Evolutionary conservation across 1,140 invertebrate species (phyloP).

Genomic region (Drosophila pachea): DNA sequence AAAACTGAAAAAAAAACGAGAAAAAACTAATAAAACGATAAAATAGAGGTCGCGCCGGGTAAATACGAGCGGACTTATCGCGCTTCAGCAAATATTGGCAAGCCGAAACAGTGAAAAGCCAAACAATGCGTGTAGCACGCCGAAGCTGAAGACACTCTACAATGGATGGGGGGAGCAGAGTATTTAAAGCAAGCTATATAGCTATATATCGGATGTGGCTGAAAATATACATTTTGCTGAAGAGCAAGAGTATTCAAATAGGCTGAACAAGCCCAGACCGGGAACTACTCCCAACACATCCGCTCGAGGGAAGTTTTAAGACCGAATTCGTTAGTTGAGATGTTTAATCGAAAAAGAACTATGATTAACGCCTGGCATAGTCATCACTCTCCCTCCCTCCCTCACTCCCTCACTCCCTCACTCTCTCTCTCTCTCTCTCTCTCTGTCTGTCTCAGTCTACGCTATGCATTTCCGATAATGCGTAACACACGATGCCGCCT

Average conservation of each 20-base stretch:
- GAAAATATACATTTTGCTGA: too few species aligned
- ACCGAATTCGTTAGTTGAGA: too few species aligned
- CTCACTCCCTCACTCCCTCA: too few species aligned
- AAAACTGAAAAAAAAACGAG: slow-evolving; percentile 15
- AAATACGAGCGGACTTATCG: slow-evolving; percentile 27
- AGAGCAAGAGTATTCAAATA: too few species aligned
- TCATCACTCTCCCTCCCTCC: not conserved
- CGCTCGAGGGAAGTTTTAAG: too few species aligned
- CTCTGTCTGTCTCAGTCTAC: not conserved
- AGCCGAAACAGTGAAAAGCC: slow-evolving; percentile 10
- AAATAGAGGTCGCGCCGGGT: slow-evolving; percentile 35
- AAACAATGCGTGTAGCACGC: too few species aligned
- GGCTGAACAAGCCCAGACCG: too few species aligned
- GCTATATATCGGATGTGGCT: not conserved
- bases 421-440: too few species aligned
- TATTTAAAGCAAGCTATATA: not conserved
- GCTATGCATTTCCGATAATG: not conserved
- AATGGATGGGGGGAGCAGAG: not conserved
- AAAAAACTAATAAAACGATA: slow-evolving; percentile 35
- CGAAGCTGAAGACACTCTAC: slow-evolving; percentile 3
- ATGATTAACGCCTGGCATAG: too few species aligned
- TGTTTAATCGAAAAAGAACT: too few species aligned
- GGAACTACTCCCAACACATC: too few species aligned
- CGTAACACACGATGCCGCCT: not conserved
- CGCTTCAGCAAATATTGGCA: slow-evolving; percentile 11